Conservation (phyloP, 2,113 vertebrate species). For the Delphinus delphis region DNA sequence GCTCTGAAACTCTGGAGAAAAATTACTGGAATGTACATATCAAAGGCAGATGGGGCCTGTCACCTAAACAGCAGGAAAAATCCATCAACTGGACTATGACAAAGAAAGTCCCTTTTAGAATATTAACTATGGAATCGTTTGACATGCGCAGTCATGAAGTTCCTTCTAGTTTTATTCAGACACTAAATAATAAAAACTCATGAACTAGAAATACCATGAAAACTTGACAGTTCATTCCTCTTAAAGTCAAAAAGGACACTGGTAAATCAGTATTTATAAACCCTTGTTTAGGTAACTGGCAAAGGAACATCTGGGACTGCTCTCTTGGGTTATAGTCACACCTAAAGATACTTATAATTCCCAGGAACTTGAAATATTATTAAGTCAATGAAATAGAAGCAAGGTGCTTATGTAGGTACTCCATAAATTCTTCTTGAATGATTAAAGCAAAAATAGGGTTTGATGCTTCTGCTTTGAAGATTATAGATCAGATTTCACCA, state of each 20-base stretch:
- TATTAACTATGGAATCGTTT: conserved; percentile 64
- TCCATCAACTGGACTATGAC: conserved; percentile 24
- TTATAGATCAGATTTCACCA: background rate
- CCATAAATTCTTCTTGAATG: background rate
- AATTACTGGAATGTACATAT: conserved; percentile 41
- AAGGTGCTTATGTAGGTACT: background rate
- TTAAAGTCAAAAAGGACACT: background rate
- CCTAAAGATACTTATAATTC: background rate
- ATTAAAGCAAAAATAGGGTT: background rate
- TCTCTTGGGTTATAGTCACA: background rate
- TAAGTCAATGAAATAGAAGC: background rate
- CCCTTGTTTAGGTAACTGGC: background rate
- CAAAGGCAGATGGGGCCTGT: conserved; percentile 24
- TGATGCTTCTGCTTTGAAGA: background rate
- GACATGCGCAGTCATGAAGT: conserved; percentile 28
- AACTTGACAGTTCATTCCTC: conserved; percentile 29
- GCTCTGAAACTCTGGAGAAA: conserved; percentile 38
- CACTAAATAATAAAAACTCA: conserved; percentile 34
- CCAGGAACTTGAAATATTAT: conserved; percentile 2
- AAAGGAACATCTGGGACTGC: background rate
- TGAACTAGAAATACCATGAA: conserved; percentile 28
- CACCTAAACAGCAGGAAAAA: conserved; percentile 38
- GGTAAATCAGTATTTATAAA: conserved; percentile 9
- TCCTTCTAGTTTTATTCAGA: conserved; percentile 57
- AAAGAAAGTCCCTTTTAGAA: conserved; percentile 65